A percentile compares a stretch with the other conserved stretches of the same genome.
Conservation (phyloP, 2,797 vertebrate genomes). For the Sylvilagus floridanus region DNA sequence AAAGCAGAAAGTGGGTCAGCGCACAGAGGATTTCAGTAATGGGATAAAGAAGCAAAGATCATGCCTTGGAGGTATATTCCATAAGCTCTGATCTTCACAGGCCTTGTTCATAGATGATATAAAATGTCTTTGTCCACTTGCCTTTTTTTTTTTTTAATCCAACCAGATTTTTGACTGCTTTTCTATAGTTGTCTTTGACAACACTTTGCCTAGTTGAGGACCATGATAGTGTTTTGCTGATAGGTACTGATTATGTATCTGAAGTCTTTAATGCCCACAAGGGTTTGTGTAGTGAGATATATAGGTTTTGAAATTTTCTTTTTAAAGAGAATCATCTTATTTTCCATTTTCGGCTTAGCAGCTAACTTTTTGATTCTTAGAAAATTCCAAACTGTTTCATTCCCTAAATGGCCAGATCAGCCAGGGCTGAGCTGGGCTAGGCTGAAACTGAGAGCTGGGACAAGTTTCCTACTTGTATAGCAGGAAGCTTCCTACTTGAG, state of each 20-base stretch:
- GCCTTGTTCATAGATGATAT: neutral
- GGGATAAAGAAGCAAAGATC: constrained; percentile 47
- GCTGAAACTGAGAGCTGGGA: too few species aligned
- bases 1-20: constrained; percentile 23
- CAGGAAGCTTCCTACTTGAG: too few species aligned
- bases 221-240: constrained; percentile 43
- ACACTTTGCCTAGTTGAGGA: constrained; percentile 14
- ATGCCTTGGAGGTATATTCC: neutral
- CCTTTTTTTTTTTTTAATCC: neutral
- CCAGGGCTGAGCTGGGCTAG: too few species aligned
- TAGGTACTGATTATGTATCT: neutral
- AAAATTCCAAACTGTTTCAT: too few species aligned
- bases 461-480: too few species aligned
- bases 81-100: neutral
- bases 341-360: constrained; percentile 29
- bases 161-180: constrained; percentile 35
- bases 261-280: neutral
- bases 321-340: constrained; percentile 32
- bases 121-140: neutral
- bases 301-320: neutral
- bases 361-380: constrained; percentile 43
- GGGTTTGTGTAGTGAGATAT: neutral
- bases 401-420: too few species aligned
- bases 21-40: constrained; percentile 46
- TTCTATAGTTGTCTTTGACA: constrained; percentile 53